Evolutionary conservation across 2,113 vertebrate species (phyloP), one percentile per base, ranked within the genome.

Genomic region (Parotia lawesii): DNA sequence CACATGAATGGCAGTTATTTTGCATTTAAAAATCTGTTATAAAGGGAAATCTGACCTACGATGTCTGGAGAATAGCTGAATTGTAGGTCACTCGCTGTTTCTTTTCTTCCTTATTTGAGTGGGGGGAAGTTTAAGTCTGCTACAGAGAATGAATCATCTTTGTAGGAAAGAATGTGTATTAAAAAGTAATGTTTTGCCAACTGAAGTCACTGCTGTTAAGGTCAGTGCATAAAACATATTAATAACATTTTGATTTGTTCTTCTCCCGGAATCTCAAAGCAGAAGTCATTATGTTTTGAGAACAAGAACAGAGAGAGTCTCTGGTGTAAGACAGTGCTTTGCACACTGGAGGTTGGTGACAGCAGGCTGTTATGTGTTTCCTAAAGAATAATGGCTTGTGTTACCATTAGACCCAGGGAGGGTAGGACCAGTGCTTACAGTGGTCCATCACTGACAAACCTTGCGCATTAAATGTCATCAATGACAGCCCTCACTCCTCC

Each of bases 351-450:
- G 22, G 40, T 53, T 3, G 5, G 61, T 87, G 92, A 87, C 70
- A 85, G 90, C 54, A 72, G 53, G 12, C 48, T 65, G 37, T 54
- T 89, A 65, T 3, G 50, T 25, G 13, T 73, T 96, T 92, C 66
- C 38, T 79, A 51, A 87, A 91, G 84, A 95, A 69, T 88, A 83
- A 91, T 93, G 78, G 64, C 44, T 80, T 75, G 15, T 85, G 78
- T 50, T 91, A 31, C 62, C n/a, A 50, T 25, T 54, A 62, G 71
- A 76, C 25, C 24, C 33, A 86, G 72, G 80, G 27, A 77, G 16
- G 31, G 44, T 77, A 61, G 64, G 64, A 62, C 65, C 61, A 77
- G 57, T 29, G 15, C n/a, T 70, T 54, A 24, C 4, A 47, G 51
- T 0, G 6, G 50, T 96, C 64, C 47, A 54, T 92, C 92, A 85